These are phyloP conservation scores for Julus scanicus DNA, from an alignment of 2,888 invertebrate genomes.

Conservation along the genomic window DNA sequence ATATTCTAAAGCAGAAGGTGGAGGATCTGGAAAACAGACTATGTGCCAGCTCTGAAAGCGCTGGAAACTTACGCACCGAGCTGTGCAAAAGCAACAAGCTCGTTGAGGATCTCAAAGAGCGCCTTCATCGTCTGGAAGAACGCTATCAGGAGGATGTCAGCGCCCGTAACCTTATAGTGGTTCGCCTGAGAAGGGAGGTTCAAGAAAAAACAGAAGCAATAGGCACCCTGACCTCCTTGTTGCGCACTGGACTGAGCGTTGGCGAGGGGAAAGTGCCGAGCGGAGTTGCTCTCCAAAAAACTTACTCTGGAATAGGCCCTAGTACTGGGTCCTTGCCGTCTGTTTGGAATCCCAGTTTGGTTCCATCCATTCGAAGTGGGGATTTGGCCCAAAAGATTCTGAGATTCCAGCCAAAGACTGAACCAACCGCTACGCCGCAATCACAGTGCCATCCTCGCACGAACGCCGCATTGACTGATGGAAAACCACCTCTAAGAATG, in stretches of 20 bases:
- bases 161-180: slow-evolving; percentile 55
- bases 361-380: no score
- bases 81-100: not conserved
- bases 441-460: not conserved
- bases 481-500: no score
- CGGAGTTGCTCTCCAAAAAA: no score
- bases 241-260: not conserved
- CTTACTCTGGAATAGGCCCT: no score
- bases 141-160: slow-evolving; percentile 56
- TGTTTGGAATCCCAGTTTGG: not conserved
- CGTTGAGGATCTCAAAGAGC: slow-evolving; percentile 39
- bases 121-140: slow-evolving; percentile 36
- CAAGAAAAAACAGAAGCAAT: slow-evolving; percentile 53
- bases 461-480: no score
- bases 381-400: no score
- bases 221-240: slow-evolving; percentile 19
- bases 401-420: not conserved
- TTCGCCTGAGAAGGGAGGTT: slow-evolving; percentile 50
- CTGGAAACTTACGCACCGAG: not conserved
- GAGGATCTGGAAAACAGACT: not conserved
- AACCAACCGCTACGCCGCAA: not conserved
- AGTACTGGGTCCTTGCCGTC: not conserved
- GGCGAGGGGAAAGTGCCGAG: not conserved
- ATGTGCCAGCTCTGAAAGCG: not conserved
- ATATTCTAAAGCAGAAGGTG: slow-evolving; percentile 43